Base-by-base conservation (phyloP, 2,113 vertebrate genomes). In the Phainopepla nitens region DNA sequence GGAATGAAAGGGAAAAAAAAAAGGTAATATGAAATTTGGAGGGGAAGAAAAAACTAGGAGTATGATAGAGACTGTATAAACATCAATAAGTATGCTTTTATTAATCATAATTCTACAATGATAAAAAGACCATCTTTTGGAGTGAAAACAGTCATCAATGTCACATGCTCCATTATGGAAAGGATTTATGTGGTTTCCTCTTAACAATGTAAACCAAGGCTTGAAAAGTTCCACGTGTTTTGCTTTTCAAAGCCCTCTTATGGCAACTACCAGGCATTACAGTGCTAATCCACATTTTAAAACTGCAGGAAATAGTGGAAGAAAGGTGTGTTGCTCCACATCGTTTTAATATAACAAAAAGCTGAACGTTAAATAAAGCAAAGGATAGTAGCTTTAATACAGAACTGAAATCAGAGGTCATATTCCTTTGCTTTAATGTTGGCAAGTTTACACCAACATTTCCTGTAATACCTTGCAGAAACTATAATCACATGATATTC, bases 141-240 rank as follows among this genome's bases (percentile, higher is more conserved):
- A 89, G n/a, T 29, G 47, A 92, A 90, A 90, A 90, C 68, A 90
- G 82, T 93, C 51, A 68, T 86, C 41, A 29, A 39, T 92, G 71
- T 92, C 88, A 94, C 51, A 92, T 90, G 64, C 60, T 90, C 69
- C 68, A 69, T 83, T 90, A 94, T 70, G 39, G 60, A 92, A 89
- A 90, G n/a, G 90, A 93, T 94, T 95, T 95, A 86, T 86, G 88
- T 53, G 28, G 62, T 84, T 94, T 96, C 50, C 75, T 70, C 54
- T 83, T 58, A 88, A 85, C 75, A 58, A 42, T 27, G 16, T 61
- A 93, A 91, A 82, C 15, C 75, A 77, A 49, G 8, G 27, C 35
- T 49, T 76, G 31, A 68, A 77, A 93, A 69, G 53, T 60, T 89
- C 44, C 28, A 64, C 2, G 3, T 33, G 53, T 73, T 88, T 75